Conservation (phyloP, 2,888 invertebrate species). For the Aleiodes alternator region DNA sequence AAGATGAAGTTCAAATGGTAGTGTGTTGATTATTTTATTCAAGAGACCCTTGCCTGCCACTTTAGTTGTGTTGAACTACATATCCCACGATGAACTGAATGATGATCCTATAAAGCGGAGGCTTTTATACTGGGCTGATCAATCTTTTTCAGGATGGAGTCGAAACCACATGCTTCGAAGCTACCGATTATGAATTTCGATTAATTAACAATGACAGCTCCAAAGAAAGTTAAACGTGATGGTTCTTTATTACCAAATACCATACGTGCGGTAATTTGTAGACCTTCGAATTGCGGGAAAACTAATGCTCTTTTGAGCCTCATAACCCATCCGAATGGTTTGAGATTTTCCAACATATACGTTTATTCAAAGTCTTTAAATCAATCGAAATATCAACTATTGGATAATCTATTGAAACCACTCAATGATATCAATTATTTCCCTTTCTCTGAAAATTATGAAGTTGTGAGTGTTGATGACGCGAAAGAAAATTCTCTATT, state of each 20-base stretch:
- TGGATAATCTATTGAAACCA: slow-evolving; percentile 55
- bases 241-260: slow-evolving; percentile 13
- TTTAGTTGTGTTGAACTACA: neutral
- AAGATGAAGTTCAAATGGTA: slow-evolving; percentile 55
- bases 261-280: slow-evolving; percentile 13
- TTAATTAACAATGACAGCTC: neutral
- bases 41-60: slow-evolving; percentile 43
- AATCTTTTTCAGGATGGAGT: slow-evolving; percentile 3
- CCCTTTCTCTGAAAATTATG: slow-evolving; percentile 50
- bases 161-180: neutral
- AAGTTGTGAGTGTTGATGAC: too few relatives aligned
- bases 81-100: neutral
- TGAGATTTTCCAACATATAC: slow-evolving; percentile 54
- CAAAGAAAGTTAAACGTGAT: neutral
- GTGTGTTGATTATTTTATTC: slow-evolving; percentile 49
- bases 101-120: neutral
- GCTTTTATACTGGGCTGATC: neutral
- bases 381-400: slow-evolving; percentile 62
- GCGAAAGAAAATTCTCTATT: too few relatives aligned
- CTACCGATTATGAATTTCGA: neutral
- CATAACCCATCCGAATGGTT: slow-evolving; percentile 50
- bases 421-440: slow-evolving; percentile 60
- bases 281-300: slow-evolving; percentile 49
- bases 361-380: slow-evolving; percentile 61
- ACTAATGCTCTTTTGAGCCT: slow-evolving; percentile 52